A percentile compares a stretch with the other conserved stretches of the same genome.
These are phyloP conservation scores for Saccostrea echinata DNA, from an alignment of 1,140 invertebrate species.

Conservation along the genomic window DNA sequence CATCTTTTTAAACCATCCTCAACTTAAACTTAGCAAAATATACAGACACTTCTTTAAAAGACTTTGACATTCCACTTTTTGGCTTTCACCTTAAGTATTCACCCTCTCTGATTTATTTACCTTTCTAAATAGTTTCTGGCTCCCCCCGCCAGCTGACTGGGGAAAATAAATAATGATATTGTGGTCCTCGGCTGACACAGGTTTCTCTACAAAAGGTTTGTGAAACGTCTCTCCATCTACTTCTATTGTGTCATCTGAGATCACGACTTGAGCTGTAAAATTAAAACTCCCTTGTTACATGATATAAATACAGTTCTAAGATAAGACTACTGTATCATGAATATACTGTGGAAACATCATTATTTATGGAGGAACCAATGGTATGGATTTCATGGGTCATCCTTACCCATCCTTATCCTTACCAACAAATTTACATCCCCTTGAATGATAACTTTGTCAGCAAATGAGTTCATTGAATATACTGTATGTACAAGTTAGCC, in stretches of 20 bases:
- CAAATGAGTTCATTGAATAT: no score
- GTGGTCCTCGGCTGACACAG: slow-evolving; percentile 98
- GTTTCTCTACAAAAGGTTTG: slow-evolving; percentile 99
- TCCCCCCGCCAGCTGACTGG: slow-evolving; percentile 96
- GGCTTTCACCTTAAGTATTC: no score
- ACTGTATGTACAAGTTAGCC: no score
- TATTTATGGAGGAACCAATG: no score
- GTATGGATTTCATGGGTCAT: neutral
- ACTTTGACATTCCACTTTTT: no score
- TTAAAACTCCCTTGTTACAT: neutral
- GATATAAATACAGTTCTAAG: no score
- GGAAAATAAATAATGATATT: slow-evolving; percentile 99
- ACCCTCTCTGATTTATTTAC: slow-evolving; percentile 79
- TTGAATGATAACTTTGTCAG: no score
- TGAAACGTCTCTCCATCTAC: slow-evolving; percentile 98
- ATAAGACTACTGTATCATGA: no score
- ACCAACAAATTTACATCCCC: neutral
- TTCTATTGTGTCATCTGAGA: slow-evolving; percentile 99
- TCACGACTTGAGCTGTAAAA: slow-evolving; percentile 87
- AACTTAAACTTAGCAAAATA: no score
- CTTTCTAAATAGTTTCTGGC: slow-evolving; percentile 97
- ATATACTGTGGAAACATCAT: no score
- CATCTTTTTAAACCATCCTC: no score
- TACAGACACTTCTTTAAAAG: no score
- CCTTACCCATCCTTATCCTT: neutral